Percentiles rank a stretch among this genome's conserved stretches.
Conservation (phyloP, 2,797 vertebrate species). For the Sphenodon punctatus region DNA sequence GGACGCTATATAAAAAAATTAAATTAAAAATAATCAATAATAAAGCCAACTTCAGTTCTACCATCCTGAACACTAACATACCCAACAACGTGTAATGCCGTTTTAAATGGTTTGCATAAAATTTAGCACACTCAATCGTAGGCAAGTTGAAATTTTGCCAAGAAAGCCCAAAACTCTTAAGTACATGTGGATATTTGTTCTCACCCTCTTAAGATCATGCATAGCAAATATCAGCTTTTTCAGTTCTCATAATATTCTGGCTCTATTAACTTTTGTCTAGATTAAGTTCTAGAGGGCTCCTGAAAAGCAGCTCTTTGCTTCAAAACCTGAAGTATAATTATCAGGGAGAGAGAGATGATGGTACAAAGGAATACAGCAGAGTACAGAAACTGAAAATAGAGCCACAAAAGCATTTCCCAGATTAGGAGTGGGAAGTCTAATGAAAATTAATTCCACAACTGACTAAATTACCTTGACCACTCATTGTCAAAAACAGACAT, state of each 20-base stretch:
- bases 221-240: not conserved
- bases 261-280: not conserved
- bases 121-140: accelerated
- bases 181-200: not conserved
- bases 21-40: not conserved
- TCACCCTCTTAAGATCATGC: not conserved
- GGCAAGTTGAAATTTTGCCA: not conserved
- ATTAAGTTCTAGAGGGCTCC: not conserved
- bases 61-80: accelerated
- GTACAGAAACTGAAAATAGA: not conserved
- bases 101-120: not conserved
- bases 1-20: too few species aligned
- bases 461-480: not conserved
- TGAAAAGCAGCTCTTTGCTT: not conserved
- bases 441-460: not conserved
- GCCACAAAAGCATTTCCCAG: not conserved
- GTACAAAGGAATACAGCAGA: too few species aligned
- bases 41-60: not conserved
- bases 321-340: accelerated
- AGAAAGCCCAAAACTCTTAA: accelerated
- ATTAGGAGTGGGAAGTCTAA: not conserved
- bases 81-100: not conserved
- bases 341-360: not conserved
- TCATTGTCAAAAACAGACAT: too few species aligned
- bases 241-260: accelerated